phyloP scores from a whole-genome alignment of 2,113 vertebrate genomes.

The Bufo gargarizans region DNA sequence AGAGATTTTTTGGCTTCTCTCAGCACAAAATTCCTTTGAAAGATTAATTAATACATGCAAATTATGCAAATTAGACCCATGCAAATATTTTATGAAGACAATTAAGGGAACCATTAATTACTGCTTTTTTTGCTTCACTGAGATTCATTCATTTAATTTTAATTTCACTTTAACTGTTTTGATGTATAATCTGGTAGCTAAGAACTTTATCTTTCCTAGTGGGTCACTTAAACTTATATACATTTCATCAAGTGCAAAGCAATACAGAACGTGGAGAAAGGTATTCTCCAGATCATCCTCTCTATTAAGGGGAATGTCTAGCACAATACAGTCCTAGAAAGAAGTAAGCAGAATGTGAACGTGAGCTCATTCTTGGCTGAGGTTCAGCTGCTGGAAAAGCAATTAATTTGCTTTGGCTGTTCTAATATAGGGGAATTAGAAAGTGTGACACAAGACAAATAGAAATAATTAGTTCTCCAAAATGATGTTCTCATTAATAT shows the following conservation, averaged over 20 bases:
- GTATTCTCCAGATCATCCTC: slow-evolving; percentile 81
- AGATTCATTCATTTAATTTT: slow-evolving; percentile 99
- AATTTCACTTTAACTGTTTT: slow-evolving; percentile 99
- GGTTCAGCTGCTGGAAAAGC: slow-evolving; percentile 99
- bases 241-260: slow-evolving; percentile 87
- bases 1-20: slow-evolving; percentile 99
- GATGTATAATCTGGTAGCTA: slow-evolving; percentile 99
- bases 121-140: slow-evolving; percentile 99
- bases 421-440: slow-evolving; percentile 99
- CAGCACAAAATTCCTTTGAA: slow-evolving; percentile 99
- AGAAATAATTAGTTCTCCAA: slow-evolving; percentile 99
- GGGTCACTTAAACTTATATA: slow-evolving; percentile 96
- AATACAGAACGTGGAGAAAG: slow-evolving; percentile 80
- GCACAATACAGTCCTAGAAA: slow-evolving; percentile 86
- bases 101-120: slow-evolving; percentile 99
- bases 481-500: slow-evolving; percentile 99
- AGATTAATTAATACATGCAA: slow-evolving; percentile 99
- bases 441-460: slow-evolving; percentile 99
- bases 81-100: slow-evolving; percentile 99
- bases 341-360: slow-evolving; percentile 88
- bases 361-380: slow-evolving; percentile 94
- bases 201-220: slow-evolving; percentile 96
- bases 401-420: slow-evolving; percentile 99
- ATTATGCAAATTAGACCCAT: slow-evolving; percentile 99
- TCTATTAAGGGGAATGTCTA: slow-evolving; percentile 88